phyloP scores from a whole-genome alignment of 2,888 invertebrate genomes.

The Lamellibrachia satsuma region DNA sequence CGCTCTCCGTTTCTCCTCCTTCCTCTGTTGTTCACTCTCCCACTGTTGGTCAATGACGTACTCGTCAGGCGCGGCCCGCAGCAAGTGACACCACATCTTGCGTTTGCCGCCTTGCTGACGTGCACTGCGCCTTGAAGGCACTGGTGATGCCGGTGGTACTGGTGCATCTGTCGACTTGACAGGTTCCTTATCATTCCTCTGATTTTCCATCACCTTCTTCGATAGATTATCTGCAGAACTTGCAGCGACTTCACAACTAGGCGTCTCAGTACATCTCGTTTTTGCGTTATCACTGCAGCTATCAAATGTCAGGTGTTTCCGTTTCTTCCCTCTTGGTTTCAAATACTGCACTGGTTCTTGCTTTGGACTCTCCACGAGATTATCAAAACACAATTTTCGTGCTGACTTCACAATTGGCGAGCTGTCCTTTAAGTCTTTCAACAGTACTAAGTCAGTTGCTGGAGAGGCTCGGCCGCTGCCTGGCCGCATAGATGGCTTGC shows the following conservation, averaged over 20 bases:
- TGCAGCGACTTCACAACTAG: background rate
- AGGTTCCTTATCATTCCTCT: background rate
- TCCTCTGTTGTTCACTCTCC: constrained; percentile 31
- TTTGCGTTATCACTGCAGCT: background rate
- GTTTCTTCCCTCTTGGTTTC: background rate
- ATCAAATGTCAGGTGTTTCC: background rate
- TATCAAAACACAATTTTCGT: background rate
- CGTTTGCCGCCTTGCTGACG: constrained; percentile 32
- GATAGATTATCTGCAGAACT: background rate
- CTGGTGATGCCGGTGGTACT: background rate
- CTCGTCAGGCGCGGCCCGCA: constrained; percentile 39
- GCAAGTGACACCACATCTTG: constrained; percentile 40
- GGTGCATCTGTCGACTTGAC: background rate
- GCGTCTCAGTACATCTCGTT: background rate
- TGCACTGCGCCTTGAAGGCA: constrained; percentile 32
- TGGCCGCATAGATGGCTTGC: background rate
- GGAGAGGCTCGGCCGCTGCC: background rate
- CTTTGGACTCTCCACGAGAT: background rate
- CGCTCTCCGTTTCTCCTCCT: constrained; percentile 24
- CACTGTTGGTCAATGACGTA: constrained; percentile 33
- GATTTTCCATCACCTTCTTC: background rate
- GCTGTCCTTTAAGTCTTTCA: background rate
- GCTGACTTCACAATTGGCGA: background rate
- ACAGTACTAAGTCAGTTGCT: background rate
- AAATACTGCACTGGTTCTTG: background rate